Evolutionary conservation across 2,113 vertebrate genomes (phyloP).

Genomic region (Tricholaema leucomelas): DNA sequence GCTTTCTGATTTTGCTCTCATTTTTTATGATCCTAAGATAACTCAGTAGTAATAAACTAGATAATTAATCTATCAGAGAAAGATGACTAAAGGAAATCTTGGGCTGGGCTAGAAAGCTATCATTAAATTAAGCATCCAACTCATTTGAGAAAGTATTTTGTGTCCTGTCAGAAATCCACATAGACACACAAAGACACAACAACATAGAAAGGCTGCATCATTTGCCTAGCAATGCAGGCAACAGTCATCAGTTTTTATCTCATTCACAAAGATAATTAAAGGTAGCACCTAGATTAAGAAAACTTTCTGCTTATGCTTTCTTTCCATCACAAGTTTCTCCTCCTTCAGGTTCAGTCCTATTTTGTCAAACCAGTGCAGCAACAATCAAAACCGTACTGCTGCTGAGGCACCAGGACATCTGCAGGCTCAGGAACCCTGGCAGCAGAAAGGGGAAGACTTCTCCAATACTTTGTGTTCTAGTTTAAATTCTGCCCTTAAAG

Average conservation of each 20-base stretch:
- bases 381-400: not conserved
- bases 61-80: not conserved
- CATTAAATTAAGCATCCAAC: not conserved
- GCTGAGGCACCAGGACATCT: not conserved
- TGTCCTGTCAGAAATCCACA: not conserved
- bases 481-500: not conserved
- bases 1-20: not conserved
- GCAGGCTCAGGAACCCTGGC: not conserved
- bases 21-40: not conserved
- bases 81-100: not conserved
- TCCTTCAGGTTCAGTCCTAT: not conserved
- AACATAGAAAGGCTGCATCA: not conserved
- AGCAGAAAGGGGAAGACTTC: not conserved
- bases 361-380: not conserved
- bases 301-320: not conserved
- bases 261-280: not conserved
- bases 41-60: not conserved
- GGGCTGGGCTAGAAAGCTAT: not conserved
- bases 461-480: not conserved
- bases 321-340: not conserved
- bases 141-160: not conserved
- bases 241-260: not conserved
- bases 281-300: not conserved
- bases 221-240: not conserved
- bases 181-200: fast-evolving